Percentiles rank a stretch among this genome's conserved stretches.
Evolutionary conservation across 1,140 invertebrate genomes (phyloP).

Genomic region (Heliothis subflexa): DNA sequence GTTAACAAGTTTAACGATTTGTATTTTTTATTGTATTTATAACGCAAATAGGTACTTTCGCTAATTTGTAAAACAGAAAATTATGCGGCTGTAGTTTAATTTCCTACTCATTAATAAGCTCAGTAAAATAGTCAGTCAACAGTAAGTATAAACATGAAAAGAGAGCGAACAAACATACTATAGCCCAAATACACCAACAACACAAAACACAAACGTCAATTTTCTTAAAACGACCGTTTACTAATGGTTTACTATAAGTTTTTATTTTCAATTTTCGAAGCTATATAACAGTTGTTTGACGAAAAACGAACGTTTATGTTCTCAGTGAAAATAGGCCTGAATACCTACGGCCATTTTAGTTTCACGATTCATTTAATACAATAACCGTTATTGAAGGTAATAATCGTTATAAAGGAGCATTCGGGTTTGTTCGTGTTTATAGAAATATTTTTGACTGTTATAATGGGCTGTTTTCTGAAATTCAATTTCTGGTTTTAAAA

Average conservation of each 20-base stretch:
- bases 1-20: background rate
- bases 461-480: background rate
- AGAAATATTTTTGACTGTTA: background rate
- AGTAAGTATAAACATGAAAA: slow-evolving; percentile 1
- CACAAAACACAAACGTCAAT: no score
- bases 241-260: no score
- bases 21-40: no score
- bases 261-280: no score
- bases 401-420: slow-evolving; percentile 3
- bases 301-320: no score
- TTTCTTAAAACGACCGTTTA: no score
- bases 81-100: background rate
- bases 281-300: no score
- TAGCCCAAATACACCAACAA: no score
- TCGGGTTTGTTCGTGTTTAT: background rate
- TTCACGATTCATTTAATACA: background rate
- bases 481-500: background rate
- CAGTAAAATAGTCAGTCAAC: background rate
- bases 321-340: no score
- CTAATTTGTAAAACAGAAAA: background rate
- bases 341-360: slow-evolving; percentile 22
- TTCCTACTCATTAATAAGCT: background rate
- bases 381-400: background rate
- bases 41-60: no score
- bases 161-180: slow-evolving; percentile 3